Base-by-base conservation (phyloP, 2,888 invertebrate species). In the Linyphia triangularis region DNA sequence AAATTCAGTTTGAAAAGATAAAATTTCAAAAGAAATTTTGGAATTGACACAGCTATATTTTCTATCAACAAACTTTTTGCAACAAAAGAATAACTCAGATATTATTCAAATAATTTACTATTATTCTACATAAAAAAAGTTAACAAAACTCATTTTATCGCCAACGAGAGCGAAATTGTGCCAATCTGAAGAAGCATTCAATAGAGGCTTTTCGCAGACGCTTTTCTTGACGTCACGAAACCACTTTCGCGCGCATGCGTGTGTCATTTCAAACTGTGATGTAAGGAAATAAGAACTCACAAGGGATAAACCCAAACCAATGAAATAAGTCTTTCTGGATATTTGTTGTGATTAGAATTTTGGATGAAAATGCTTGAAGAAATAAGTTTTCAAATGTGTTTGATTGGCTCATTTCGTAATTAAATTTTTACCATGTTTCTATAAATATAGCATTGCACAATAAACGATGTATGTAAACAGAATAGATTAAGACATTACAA, bases 241-340 rank as follows among this genome's bases (percentile, higher is more conserved):
- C 65, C 69, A 77, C 69, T 85, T 77, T 85, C 43, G 22, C 26
- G 59, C 77, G 77, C 70, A 85, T 78, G 77, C 85, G 85, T 40
- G 59, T 24, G 70, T 85, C 69, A 77, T 70, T 28, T 7, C 37
- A 85, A 61, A 85, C 40, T 40, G 40, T 59, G 70, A 61, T 59
- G 85, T 70, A 85, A 61, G 70, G 85, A 85, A 85, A 85, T 85
- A 59, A 77, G 85, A 85, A 78, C 84, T 72, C 82, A 67, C n/a
- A 40, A 40, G 61, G 40, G 70, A 75, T 37, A 57, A n/a, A 9
- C 28, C 40, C 43, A 26, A 19, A 43, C 70, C 85, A 77, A 85
- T 77, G 61, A 85, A 85, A 85, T 85, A 43, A n/a, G 59, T 70
- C 78, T 67, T 51, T 40, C 40, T 22, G 57, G 59, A 70, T 70